phyloP scores from a whole-genome alignment of 37 sponge, comb jelly and placozoan species.

The Axinella damicornis region DNA sequence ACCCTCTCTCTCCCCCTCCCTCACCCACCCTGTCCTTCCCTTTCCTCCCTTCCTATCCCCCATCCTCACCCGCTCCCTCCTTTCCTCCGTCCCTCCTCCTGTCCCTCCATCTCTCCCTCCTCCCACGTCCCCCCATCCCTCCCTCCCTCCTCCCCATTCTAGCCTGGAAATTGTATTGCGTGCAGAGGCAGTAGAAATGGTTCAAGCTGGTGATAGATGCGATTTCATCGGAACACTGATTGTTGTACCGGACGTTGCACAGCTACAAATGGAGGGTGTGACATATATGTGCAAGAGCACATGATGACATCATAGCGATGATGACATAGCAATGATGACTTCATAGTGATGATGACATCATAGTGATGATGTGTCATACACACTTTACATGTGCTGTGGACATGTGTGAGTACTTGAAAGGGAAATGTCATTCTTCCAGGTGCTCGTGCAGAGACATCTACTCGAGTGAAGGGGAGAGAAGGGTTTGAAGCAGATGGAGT shows the following conservation, averaged over 20 bases:
- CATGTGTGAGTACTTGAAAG: too few relatives aligned
- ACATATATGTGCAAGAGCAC: neutral
- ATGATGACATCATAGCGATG: too few relatives aligned
- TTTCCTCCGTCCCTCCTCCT: neutral
- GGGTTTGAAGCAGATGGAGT: constrained; percentile 79
- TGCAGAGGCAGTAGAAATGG: constrained; percentile 93
- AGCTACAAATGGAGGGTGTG: constrained; percentile 78
- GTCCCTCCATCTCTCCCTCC: neutral
- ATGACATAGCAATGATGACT: too few relatives aligned
- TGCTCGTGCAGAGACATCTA: constrained; percentile 74
- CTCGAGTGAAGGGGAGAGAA: constrained; percentile 49
- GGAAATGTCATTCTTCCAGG: constrained; percentile 33
- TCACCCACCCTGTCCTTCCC: neutral
- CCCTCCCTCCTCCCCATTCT: neutral
- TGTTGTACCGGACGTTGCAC: constrained; percentile 96
- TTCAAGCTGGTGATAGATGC: constrained; percentile 98
- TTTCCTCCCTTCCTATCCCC: neutral
- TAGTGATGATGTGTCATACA: too few relatives aligned
- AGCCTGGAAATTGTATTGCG: constrained; percentile 94
- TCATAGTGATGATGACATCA: neutral
- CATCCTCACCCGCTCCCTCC: neutral
- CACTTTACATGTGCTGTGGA: too few relatives aligned
- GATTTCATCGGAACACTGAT: constrained; percentile 99
- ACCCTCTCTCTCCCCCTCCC: neutral
- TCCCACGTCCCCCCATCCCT: neutral